Conservation (phyloP, 2,888 invertebrate genomes). For the Noctua fimbriata region DNA sequence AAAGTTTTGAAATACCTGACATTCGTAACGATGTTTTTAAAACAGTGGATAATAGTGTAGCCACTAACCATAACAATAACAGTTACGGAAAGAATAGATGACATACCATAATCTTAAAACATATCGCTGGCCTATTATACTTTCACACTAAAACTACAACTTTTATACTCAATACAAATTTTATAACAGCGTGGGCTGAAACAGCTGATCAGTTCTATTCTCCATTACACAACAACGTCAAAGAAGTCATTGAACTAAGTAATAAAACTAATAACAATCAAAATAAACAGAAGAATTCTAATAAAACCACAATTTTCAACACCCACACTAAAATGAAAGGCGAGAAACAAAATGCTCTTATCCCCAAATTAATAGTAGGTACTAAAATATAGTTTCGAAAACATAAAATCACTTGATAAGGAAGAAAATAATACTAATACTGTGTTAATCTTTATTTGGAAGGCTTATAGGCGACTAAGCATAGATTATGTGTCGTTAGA, state of each 20-base stretch:
- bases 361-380: slow-evolving; percentile 43
- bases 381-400: slow-evolving; percentile 33
- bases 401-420: slow-evolving; percentile 43
- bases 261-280: slow-evolving; percentile 60
- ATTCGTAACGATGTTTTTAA: neutral
- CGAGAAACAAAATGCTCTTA: slow-evolving; percentile 48
- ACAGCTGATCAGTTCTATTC: slow-evolving; percentile 18
- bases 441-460: slow-evolving; percentile 48
- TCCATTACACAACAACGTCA: slow-evolving; percentile 21
- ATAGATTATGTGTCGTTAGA: slow-evolving; percentile 29
- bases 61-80: neutral
- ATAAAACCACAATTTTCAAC: slow-evolving; percentile 48
- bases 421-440: slow-evolving; percentile 19
- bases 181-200: slow-evolving; percentile 44
- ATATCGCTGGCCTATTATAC: neutral
- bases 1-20: neutral
- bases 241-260: slow-evolving; percentile 52
- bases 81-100: slow-evolving; percentile 11
- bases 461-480: slow-evolving; percentile 23
- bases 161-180: slow-evolving; percentile 37
- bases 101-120: neutral
- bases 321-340: slow-evolving; percentile 46
- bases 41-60: neutral
- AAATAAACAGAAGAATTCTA: slow-evolving; percentile 48
- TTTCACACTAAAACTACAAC: slow-evolving; percentile 16